Evolutionary conservation across 2,797 vertebrate genomes (phyloP).

Genomic region (Bryconaethiops microstoma): DNA sequence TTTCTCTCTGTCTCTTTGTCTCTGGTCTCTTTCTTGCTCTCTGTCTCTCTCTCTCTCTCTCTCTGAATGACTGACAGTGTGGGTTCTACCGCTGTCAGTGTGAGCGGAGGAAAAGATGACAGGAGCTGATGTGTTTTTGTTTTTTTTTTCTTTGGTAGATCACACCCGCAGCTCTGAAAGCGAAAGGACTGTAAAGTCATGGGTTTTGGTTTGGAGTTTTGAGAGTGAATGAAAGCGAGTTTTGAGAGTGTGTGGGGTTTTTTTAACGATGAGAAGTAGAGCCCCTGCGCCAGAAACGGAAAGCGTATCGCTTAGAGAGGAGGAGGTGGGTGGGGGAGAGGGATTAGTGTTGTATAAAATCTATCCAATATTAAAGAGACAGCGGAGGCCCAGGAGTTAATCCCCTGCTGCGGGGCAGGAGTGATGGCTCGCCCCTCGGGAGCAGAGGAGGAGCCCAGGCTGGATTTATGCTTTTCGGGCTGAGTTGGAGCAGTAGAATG

Average conservation of each 20-base stretch:
- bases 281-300: conserved; percentile 7
- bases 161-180: not conserved
- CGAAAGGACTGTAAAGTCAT: not conserved
- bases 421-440: conserved; percentile 52
- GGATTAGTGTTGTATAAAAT: conserved; percentile 74
- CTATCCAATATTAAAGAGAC: conserved; percentile 68
- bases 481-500: not conserved
- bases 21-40: not conserved
- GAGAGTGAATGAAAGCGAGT: not conserved
- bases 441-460: not conserved
- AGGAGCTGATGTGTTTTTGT: not conserved
- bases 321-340: conserved; percentile 62
- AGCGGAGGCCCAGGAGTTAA: conserved; percentile 64
- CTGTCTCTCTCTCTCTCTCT: not conserved
- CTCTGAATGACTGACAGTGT: too few relatives aligned
- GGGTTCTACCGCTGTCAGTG: too few relatives aligned
- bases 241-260: not conserved
- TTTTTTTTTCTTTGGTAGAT: not conserved
- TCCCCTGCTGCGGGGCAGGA: conserved; percentile 72
- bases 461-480: conserved; percentile 45
- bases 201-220: not conserved
- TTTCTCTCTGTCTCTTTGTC: not conserved
- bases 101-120: too few relatives aligned
- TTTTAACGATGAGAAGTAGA: conserved; percentile 2
- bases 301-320: conserved; percentile 65